These are phyloP conservation scores for Melanaphis sacchari DNA, from an alignment of 1,140 invertebrate genomes.

Conservation along the genomic window DNA sequence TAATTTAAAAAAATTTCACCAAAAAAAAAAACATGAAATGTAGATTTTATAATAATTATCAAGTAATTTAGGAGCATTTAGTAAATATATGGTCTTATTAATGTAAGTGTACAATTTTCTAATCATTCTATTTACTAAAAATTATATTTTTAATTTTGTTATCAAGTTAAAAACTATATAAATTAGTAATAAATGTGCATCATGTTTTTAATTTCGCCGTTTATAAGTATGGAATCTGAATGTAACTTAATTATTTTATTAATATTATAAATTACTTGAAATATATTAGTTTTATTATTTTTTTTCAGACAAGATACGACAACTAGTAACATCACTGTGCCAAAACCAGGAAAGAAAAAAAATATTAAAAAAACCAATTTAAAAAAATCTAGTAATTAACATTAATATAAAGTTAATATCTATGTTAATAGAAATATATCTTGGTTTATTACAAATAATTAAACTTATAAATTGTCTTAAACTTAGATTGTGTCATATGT, in stretches of 20 bases:
- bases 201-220: too few relatives aligned
- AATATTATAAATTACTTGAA: not conserved
- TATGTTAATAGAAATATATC: not conserved
- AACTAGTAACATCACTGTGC: not conserved
- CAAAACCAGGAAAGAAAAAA: not conserved
- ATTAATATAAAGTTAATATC: not conserved
- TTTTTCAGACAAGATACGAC: slow-evolving; percentile 2
- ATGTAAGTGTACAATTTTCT: too few relatives aligned
- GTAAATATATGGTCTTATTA: too few relatives aligned
- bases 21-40: too few relatives aligned
- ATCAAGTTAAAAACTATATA: too few relatives aligned
- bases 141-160: too few relatives aligned
- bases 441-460: not conserved
- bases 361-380: not conserved
- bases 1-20: too few relatives aligned
- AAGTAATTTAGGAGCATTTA: too few relatives aligned
- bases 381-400: not conserved
- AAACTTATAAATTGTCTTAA: not conserved
- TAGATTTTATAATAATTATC: too few relatives aligned
- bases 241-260: not conserved
- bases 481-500: not conserved
- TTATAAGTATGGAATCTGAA: too few relatives aligned
- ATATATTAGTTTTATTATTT: not conserved
- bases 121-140: too few relatives aligned
- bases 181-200: too few relatives aligned